Evolutionary conservation across 1,140 invertebrate species (phyloP), one percentile per base, ranked within the genome.

Genomic region (Aradophagus sp.): DNA sequence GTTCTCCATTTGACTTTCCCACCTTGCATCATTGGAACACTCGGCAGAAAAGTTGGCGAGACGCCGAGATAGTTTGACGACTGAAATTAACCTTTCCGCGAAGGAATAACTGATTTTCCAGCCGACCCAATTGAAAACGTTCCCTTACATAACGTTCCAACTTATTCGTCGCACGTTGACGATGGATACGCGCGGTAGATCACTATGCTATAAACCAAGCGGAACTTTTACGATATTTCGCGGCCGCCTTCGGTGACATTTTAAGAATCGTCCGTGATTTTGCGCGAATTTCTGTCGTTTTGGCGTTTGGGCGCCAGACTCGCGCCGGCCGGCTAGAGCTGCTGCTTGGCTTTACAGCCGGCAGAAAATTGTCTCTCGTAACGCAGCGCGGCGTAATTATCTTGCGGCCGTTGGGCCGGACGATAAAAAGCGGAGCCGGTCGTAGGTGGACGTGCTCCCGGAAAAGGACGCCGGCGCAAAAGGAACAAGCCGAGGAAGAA

Each of bases 381-480:
- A n/a, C n/a, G n/a, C n/a, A n/a, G n/a, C n/a, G n/a, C n/a, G n/a
- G n/a, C 20, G 20, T 48, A 41, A 56, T 48, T 48, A 53, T 31
- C 35, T 13, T 12, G n/a, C 15, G 12, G 42, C 41, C 44, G 47
- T 38, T 26, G 23, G 5, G 27, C 0, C 12, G 12, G 34, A 10
- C 34, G 23, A 45, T 45, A 47, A 55, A 55, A 50, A 50, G 16
- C 11, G 35, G 32, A 44, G 16, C 13, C 17, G 19, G 27, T 44
- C 56, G 41, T 47, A 42, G 47, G 55, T 69, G 67, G 52, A 69
- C 31, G 11, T n/a, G 48, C 53, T 61, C 34, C 65, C 55, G 58
- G 59, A 63, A 71, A 53, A 55, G 29, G 36, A 62, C 12, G 13
- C 29, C 34, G 27, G 41, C 41, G 19, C 20, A 50, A 70, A 42